Evolutionary conservation across 2,113 vertebrate genomes (phyloP).

Genomic region (Nycticryphes semicollaris): DNA sequence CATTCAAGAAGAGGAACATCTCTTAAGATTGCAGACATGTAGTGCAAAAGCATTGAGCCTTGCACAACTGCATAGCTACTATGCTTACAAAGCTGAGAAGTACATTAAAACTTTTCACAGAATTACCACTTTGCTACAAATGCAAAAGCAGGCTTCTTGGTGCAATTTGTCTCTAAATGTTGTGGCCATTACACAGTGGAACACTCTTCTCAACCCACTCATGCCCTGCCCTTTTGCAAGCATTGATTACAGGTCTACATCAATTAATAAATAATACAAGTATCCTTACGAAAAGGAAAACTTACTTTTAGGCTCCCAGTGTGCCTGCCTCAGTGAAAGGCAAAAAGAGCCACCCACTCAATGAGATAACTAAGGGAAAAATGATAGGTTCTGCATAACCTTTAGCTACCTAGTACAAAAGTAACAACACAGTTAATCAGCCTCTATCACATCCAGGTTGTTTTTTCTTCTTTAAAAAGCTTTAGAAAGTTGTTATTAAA

Average conservation of each 20-base stretch:
- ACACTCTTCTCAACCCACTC: background rate
- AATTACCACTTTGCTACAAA: background rate
- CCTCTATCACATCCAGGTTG: accelerated
- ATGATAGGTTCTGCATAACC: background rate
- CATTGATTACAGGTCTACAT: background rate
- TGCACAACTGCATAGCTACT: background rate
- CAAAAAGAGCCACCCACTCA: accelerated
- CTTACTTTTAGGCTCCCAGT: background rate
- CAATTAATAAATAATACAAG: background rate
- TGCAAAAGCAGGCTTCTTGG: background rate
- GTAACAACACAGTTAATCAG: background rate
- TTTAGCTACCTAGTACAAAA: background rate
- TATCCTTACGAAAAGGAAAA: background rate
- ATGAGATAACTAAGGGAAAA: background rate
- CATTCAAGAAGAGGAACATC: background rate
- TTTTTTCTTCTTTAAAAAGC: background rate
- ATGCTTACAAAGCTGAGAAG: background rate
- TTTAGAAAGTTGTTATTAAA: background rate
- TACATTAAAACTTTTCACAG: background rate
- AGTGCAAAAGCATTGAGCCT: background rate
- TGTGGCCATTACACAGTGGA: background rate
- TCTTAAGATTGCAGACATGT: background rate
- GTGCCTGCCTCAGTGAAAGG: background rate
- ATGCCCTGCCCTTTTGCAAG: background rate
- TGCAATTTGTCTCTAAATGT: background rate